Evolutionary conservation across 2,797 vertebrate species (phyloP), one percentile per base, ranked within the genome.

Genomic region (Thripadectes ignobilis): DNA sequence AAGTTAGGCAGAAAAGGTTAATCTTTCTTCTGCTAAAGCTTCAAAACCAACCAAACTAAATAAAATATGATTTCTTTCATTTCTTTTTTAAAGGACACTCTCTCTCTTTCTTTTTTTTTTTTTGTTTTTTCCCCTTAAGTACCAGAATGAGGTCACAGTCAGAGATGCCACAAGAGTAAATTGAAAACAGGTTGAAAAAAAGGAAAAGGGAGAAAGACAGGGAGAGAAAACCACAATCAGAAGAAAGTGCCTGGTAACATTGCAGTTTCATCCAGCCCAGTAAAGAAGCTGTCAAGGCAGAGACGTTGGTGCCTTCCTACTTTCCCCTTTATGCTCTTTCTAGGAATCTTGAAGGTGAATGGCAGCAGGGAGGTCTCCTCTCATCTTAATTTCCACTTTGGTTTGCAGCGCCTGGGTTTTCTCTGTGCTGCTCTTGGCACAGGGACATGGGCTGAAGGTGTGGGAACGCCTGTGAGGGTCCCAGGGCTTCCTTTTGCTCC

Each of bases 161-260:
- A 97, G 96, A 96, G 95, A 95, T 62, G 91, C 97, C 97, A 97
- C 93, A 95, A 93, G 91, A 96, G 74, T 78, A 98, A 98, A 98
- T 97, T 97, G 96, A 97, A 98, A 98, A 97, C 97, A 98, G 97
- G 96, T 96, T 95, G 87, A 94, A 94, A 95, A 91, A 96, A 97
- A 96, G 88, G 67, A 92, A 96, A 90, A 76, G 86, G 72, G 92
- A 92, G 94, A 87, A 97, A 95, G 96, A 92, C 48, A 3, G 68
- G 71, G 71, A 73, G 71, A 93, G 72, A 88, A 92, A 93, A 89
- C 89, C 84, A 87, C 85, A 74, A 59, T 95, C 78, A 75, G 69
- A 81, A 81, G 84, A 94, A 94, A 95, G 91, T 26, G 48, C 55
- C 51, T 93, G 81, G 95, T 95, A 92, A 80, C 3, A 0, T 49